A percentile compares a stretch with the other conserved stretches of the same genome.
Evolutionary conservation across 2,888 invertebrate species (phyloP).

Genomic region (Oxyscelio sp.): DNA sequence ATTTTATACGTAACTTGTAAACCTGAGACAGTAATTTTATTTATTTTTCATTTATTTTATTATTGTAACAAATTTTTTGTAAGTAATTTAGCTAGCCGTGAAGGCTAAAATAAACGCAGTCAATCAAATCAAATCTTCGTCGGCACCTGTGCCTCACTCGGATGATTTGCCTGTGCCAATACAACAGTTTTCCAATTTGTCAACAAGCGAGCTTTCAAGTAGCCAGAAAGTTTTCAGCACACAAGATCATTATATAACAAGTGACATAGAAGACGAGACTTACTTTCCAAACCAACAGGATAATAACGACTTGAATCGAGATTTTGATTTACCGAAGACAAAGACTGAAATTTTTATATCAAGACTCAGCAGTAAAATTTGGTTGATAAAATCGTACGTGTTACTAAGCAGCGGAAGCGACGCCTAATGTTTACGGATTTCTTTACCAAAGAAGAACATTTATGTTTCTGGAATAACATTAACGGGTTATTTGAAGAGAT

Average conservation of each 20-base stretch:
- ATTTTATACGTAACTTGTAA: too few relatives aligned
- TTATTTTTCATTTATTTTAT: too few relatives aligned
- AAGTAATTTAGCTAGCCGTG: too few relatives aligned
- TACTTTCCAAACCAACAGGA: conserved; percentile 39
- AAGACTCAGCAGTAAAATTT: too few relatives aligned
- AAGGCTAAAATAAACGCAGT: too few relatives aligned
- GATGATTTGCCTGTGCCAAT: conserved; percentile 21
- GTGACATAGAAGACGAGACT: not conserved
- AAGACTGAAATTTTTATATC: conserved; percentile 74
- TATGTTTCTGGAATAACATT: conserved; percentile 45
- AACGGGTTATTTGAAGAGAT: conserved; percentile 30
- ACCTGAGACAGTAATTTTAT: too few relatives aligned
- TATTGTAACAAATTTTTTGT: too few relatives aligned
- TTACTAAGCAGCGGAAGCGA: too few relatives aligned
- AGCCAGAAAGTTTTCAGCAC: conserved; percentile 10
- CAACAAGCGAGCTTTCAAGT: conserved; percentile 25
- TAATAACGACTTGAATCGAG: conserved; percentile 21
- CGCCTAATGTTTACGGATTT: too few relatives aligned
- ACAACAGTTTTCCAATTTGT: conserved; percentile 11
- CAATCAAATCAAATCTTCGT: too few relatives aligned
- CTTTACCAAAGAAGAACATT: conserved; percentile 66
- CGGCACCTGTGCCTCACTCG: conserved; percentile 19
- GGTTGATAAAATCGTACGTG: too few relatives aligned
- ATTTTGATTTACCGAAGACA: too few relatives aligned
- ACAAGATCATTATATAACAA: conserved; percentile 12